Evolutionary conservation across 2,888 invertebrate genomes (phyloP).

Genomic region (Exocentrus adspersus): DNA sequence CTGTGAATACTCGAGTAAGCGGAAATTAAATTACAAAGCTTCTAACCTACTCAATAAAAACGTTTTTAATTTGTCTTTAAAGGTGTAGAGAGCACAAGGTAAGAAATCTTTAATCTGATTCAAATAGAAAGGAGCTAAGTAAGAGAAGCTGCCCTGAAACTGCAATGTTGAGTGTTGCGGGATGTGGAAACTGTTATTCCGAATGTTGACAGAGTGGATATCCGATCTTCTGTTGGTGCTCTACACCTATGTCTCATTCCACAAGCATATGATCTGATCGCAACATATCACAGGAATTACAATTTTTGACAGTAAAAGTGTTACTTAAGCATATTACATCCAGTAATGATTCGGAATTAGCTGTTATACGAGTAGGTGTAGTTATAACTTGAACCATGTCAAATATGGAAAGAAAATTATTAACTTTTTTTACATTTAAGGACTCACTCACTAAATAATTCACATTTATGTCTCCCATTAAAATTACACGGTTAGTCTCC

Average conservation of each 20-base stretch:
- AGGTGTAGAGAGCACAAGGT: too few species aligned
- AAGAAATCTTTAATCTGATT: too few species aligned
- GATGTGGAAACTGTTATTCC: too few species aligned
- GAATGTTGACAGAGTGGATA: too few species aligned
- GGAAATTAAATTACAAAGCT: too few species aligned
- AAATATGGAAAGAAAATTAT: slow-evolving; percentile 4
- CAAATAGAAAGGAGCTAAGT: too few species aligned
- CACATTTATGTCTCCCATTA: slow-evolving; percentile 20
- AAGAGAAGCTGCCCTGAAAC: too few species aligned
- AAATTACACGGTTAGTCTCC: slow-evolving; percentile 2
- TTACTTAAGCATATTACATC: slow-evolving; percentile 21
- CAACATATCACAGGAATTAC: not conserved
- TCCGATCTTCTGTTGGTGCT: not conserved
- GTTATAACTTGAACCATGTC: slow-evolving; percentile 9
- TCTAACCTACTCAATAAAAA: too few species aligned
- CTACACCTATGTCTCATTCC: not conserved
- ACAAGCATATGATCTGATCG: not conserved
- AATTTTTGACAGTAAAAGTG: slow-evolving; percentile 1
- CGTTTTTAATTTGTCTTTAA: too few species aligned
- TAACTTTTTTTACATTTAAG: slow-evolving; percentile 1
- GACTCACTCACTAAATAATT: not conserved
- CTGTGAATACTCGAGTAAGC: too few species aligned
- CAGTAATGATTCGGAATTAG: not conserved
- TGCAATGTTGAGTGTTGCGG: too few species aligned
- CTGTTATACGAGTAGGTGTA: slow-evolving; percentile 7